Base-by-base conservation (phyloP, 2,113 vertebrate species). In the Solea senegalensis region DNA sequence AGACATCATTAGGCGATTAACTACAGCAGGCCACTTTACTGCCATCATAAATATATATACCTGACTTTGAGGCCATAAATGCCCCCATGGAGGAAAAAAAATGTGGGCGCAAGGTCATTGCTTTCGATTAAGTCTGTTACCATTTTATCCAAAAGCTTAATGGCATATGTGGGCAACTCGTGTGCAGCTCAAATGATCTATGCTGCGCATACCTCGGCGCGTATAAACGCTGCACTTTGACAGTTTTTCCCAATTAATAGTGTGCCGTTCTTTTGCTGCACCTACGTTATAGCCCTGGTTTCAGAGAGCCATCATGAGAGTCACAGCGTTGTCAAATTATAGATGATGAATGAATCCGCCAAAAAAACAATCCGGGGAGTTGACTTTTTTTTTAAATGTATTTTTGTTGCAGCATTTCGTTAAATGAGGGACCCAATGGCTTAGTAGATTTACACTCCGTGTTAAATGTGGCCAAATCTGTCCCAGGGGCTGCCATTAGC, bases 1-100 rank as follows among this genome's bases (percentile, higher is more conserved):
- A 81, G 75, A 76, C 71, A 65, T 88, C 80, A 83, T 86, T 82
- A 82, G 54, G 60, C 84, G 83, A 88, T 89, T 88, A 90, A 91
- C 83, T 87, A 72, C 83, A 80, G 86, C 83, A 74, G 77, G 51
- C 45, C 41, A 68, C 68, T 91, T 91, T 88, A 91, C 83, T 65
- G 57, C 84, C 68, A 9, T 75, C 83, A 88, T 91, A 91, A 91
- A 91, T 90, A 89, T 40, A 83, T 71, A 60, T 65, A 78, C 82
- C 76, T 82, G 70, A 81, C 76, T 64, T 75, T 75, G 65, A 72
- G 68, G 78, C 72, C 55, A 57, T 85, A 85, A 85, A 87, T 55
- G 68, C 58, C 50, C 55, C 52, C 50, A 9, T 66, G 44, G 43
- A 74, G 58, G 26, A 49, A 45, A 61, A 80, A 74, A 50, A 16